Conservation (phyloP, 2,888 invertebrate species). For the Acronicta leporina region DNA sequence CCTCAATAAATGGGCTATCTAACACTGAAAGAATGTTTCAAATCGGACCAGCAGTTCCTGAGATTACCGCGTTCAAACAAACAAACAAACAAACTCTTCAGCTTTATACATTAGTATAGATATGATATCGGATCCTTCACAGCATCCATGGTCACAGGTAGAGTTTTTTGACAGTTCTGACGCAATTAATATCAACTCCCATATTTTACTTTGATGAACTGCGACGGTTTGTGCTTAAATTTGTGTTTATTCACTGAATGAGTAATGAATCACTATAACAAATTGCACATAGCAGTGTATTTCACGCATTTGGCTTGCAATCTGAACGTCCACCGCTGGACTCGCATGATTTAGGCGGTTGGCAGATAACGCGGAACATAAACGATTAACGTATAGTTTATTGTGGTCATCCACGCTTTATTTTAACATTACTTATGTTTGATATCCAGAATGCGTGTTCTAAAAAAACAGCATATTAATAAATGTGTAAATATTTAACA, state of each 20-base stretch:
- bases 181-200: not conserved
- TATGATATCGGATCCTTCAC: no score
- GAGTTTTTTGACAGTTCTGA: not conserved
- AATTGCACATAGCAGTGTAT: constrained; percentile 44
- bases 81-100: no score
- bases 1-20: no score
- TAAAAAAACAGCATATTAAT: constrained; percentile 30
- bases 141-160: no score
- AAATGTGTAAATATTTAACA: no score
- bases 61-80: no score
- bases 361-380: constrained; percentile 58
- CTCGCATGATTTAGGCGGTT: constrained; percentile 64
- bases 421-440: constrained; percentile 51
- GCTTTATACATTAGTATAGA: no score
- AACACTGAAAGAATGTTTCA: no score
- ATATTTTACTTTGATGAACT: constrained; percentile 17
- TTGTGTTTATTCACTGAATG: constrained; percentile 22
- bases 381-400: constrained; percentile 47
- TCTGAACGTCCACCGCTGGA: constrained; percentile 53
- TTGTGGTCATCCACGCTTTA: constrained; percentile 54
- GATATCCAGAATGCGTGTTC: constrained; percentile 53
- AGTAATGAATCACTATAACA: constrained; percentile 42
- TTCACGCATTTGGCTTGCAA: constrained; percentile 60
- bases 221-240: constrained; percentile 18
- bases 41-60: no score